Evolutionary conservation across 2,888 invertebrate species (phyloP).

Genomic region (Tuta absoluta): DNA sequence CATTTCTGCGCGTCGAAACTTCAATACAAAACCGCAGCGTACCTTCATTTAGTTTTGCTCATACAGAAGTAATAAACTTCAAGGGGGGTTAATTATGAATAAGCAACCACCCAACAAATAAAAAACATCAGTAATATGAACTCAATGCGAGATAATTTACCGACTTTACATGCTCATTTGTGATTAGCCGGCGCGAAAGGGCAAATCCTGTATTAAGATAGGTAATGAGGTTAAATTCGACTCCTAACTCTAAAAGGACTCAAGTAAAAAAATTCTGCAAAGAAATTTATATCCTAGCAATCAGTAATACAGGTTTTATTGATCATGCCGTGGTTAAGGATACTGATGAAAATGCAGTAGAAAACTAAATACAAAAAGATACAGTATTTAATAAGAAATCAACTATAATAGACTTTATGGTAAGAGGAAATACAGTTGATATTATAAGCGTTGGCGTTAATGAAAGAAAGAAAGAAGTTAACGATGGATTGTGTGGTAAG

Average conservation of each 20-base stretch:
- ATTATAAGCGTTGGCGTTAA: conserved; percentile 67
- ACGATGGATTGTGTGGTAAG: conserved; percentile 82
- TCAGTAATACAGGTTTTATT: conserved; percentile 60
- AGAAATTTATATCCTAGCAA: conserved; percentile 60
- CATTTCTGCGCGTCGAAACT: conserved; percentile 42
- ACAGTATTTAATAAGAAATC: conserved; percentile 62
- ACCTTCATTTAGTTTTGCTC: conserved; percentile 64
- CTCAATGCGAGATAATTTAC: conserved; percentile 80
- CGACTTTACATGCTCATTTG: conserved; percentile 80
- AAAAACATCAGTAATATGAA: conserved; percentile 72
- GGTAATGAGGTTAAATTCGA: conserved; percentile 80
- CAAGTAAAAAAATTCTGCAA: conserved; percentile 48
- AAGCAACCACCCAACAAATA: conserved; percentile 71
- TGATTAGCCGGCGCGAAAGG: conserved; percentile 81
- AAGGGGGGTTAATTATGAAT: conserved; percentile 80
- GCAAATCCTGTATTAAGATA: conserved; percentile 82
- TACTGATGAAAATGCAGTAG: conserved; percentile 79
- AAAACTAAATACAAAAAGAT: conserved; percentile 76
- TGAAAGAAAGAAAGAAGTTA: conserved; percentile 80
- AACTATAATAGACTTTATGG: conserved; percentile 66
- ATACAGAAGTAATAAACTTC: conserved; percentile 78
- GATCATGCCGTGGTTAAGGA: conserved; percentile 48
- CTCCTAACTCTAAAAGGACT: conserved; percentile 51
- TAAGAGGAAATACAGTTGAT: conserved; percentile 64
- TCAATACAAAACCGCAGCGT: conserved; percentile 53